A percentile compares a stretch with the other conserved stretches of the same genome.
phyloP scores from a whole-genome alignment of 2,888 invertebrate genomes.

The Drosophila subquinaria region DNA sequence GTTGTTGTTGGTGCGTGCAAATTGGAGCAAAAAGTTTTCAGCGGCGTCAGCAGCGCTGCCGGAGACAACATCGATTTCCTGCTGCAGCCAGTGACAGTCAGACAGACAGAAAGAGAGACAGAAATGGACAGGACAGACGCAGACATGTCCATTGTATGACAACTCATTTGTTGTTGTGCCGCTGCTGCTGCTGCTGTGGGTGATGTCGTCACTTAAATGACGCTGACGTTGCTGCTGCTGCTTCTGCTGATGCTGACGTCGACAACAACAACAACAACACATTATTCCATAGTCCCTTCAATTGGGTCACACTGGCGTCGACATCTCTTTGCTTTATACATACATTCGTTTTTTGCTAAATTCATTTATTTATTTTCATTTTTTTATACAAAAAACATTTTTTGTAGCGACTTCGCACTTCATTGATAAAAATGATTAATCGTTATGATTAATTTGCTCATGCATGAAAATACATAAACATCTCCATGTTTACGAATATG shows the following conservation, averaged over 20 bases:
- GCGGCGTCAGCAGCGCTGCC: conserved; percentile 39
- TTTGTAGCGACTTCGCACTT: conserved; percentile 66
- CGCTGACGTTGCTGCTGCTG: conserved; percentile 35
- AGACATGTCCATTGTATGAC: conserved; percentile 60
- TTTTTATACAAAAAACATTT: background rate
- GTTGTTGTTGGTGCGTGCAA: conserved; percentile 60
- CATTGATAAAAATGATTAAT: conserved; percentile 82
- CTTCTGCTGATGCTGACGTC: conserved; percentile 9
- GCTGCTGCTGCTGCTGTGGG: conserved; percentile 57
- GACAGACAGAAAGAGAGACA: background rate
- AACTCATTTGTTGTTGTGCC: conserved; percentile 68
- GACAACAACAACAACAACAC: conserved; percentile 19
- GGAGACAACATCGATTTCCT: conserved; percentile 66
- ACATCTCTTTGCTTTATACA: conserved; percentile 27
- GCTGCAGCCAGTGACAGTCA: conserved; percentile 45
- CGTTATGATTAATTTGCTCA: conserved; percentile 60
- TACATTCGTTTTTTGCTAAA: conserved; percentile 29
- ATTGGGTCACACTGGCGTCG: conserved; percentile 72
- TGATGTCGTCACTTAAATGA: conserved; percentile 70
- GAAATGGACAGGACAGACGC: conserved; percentile 17
- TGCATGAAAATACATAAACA: conserved; percentile 8
- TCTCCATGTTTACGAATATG: conserved; percentile 1
- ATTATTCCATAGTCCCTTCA: conserved; percentile 42
- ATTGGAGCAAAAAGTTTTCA: conserved; percentile 66
- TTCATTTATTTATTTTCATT: conserved; percentile 37